A percentile compares a stretch with the other conserved stretches of the same genome.
Conservation (phyloP, 2,888 invertebrate species). For the Sisyra terminalis region DNA sequence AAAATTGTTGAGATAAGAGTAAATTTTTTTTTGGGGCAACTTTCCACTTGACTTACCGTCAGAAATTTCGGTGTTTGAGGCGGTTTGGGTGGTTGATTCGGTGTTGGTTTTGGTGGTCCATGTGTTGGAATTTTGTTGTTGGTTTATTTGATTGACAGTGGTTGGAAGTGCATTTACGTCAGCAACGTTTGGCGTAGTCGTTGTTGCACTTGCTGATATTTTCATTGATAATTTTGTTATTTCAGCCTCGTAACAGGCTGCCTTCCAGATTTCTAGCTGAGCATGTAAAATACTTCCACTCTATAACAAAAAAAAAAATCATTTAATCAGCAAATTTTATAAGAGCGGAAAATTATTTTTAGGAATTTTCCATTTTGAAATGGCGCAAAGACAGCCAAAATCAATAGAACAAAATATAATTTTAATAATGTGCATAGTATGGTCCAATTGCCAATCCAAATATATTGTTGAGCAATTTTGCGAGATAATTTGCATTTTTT, state of each 20-base stretch:
- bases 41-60: background rate
- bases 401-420: no score
- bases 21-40: background rate
- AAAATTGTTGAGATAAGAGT: slow-evolving; percentile 7
- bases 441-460: no score
- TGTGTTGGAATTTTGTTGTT: background rate
- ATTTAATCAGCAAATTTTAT: background rate
- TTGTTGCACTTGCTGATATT: slow-evolving; percentile 29
- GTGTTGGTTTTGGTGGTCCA: background rate
- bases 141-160: slow-evolving; percentile 4
- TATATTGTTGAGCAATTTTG: no score
- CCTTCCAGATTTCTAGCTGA: slow-evolving; percentile 84
- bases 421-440: no score
- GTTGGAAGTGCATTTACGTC: slow-evolving; percentile 16
- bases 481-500: no score
- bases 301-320: slow-evolving; percentile 28
- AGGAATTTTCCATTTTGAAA: no score
- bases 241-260: slow-evolving; percentile 44
- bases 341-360: no score
- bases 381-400: no score
- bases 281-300: slow-evolving; percentile 73
- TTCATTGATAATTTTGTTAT: slow-evolving; percentile 19
- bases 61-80: background rate
- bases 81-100: background rate
- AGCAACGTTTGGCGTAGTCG: slow-evolving; percentile 25